phyloP scores from a whole-genome alignment of 2,888 invertebrate genomes.

The Epiblema foenella region DNA sequence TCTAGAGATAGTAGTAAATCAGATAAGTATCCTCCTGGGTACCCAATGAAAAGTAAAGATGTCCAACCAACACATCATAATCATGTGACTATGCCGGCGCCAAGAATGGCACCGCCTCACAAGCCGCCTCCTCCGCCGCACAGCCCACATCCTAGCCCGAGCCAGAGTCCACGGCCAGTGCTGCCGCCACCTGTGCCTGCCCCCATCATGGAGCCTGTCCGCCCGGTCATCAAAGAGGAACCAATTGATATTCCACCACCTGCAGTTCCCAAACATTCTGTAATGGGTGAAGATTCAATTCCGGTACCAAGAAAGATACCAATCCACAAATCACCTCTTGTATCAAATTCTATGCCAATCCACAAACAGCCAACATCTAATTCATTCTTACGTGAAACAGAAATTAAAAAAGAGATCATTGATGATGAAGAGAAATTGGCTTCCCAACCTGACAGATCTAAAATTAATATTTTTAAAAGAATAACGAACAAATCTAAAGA shows the following conservation, averaged over 20 bases:
- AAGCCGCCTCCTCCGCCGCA: conserved; percentile 45
- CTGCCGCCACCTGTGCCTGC: conserved; percentile 48
- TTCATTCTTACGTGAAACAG: conserved; percentile 68
- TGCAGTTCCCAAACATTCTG: conserved; percentile 55
- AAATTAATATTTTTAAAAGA: conserved; percentile 94
- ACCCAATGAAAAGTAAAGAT: conserved; percentile 73
- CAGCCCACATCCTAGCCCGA: conserved; percentile 19
- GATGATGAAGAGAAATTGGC: conserved; percentile 87
- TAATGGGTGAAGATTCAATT: conserved; percentile 70
- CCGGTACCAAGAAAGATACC: conserved; percentile 81
- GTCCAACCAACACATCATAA: conserved; percentile 75
- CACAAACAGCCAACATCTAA: conserved; percentile 65
- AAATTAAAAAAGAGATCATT: conserved; percentile 81
- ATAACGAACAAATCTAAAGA: conserved; percentile 91
- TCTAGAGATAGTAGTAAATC: conserved; percentile 80
- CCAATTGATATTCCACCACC: conserved; percentile 62
- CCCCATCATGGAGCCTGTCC: conserved; percentile 58
- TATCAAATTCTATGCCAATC: conserved; percentile 70
- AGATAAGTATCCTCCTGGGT: conserved; percentile 76
- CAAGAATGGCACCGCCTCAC: conserved; percentile 61
- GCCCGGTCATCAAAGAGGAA: conserved; percentile 74
- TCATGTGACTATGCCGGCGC: conserved; percentile 74
- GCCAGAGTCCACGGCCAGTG: conserved; percentile 37
- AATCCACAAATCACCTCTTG: conserved; percentile 78
- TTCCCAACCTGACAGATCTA: conserved; percentile 93